Conservation (phyloP, 2,113 vertebrate species). For the Mustela lutreola region DNA sequence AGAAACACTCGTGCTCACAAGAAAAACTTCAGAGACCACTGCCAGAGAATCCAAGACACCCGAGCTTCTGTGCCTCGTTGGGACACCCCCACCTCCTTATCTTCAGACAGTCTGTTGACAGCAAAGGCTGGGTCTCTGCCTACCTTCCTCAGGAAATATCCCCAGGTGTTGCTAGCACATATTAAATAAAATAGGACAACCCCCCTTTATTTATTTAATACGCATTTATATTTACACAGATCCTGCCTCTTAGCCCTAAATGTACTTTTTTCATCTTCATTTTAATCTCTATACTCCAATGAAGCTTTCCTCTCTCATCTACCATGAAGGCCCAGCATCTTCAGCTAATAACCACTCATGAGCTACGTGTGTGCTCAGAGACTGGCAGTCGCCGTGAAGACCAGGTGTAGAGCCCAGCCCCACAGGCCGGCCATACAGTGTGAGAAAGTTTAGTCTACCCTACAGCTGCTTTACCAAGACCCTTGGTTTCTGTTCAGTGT, state of each 20-base stretch:
- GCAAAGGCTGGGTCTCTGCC: neutral
- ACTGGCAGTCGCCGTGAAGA: neutral
- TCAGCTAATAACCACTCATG: neutral
- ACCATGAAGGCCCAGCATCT: neutral
- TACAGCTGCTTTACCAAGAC: neutral
- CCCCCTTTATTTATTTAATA: neutral
- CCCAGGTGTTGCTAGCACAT: neutral
- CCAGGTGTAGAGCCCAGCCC: neutral
- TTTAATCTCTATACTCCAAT: neutral
- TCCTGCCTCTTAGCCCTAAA: neutral
- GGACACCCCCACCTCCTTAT: neutral
- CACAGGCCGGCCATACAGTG: no score
- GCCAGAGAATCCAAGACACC: neutral
- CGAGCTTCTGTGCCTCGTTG: neutral
- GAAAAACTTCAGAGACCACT: neutral
- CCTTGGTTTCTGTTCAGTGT: neutral
- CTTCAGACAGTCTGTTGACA: neutral
- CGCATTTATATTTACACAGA: neutral
- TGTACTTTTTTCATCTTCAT: conserved; percentile 19
- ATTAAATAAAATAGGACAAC: neutral
- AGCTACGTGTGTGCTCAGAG: neutral
- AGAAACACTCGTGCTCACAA: neutral
- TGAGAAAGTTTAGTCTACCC: neutral
- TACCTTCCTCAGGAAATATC: neutral
- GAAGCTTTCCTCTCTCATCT: neutral